Conservation (phyloP, 1,140 invertebrate species). For the Papilio polyxenes region DNA sequence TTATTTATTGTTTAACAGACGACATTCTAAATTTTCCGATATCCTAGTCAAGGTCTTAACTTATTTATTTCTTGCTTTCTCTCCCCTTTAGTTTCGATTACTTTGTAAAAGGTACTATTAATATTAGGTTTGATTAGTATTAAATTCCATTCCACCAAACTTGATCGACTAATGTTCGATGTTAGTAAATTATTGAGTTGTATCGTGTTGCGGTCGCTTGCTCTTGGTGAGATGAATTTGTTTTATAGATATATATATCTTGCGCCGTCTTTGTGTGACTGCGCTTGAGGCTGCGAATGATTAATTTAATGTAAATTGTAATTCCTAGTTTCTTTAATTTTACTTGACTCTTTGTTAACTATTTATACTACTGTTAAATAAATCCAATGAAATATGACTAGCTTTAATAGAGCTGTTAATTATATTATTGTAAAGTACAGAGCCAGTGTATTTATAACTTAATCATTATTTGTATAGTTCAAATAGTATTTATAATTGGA, state of each 20-base stretch:
- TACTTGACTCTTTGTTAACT: constrained; percentile 77
- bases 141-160: constrained; percentile 70
- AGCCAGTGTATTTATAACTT: constrained; percentile 78
- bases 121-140: constrained; percentile 66
- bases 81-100: constrained; percentile 68
- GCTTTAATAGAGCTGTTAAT: constrained; percentile 78
- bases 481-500: constrained; percentile 76
- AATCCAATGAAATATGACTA: constrained; percentile 74
- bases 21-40: constrained; percentile 75
- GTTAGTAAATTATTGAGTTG: constrained; percentile 69
- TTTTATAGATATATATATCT: constrained; percentile 47
- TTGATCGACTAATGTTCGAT: constrained; percentile 52
- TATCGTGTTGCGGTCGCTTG: constrained; percentile 54
- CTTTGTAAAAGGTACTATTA: constrained; percentile 67
- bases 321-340: constrained; percentile 73
- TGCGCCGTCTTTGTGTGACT: constrained; percentile 35
- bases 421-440: constrained; percentile 77
- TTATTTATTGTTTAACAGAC: constrained; percentile 70
- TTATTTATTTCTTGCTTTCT: constrained; percentile 71
- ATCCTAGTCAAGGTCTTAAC: constrained; percentile 77
- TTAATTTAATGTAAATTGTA: constrained; percentile 66
- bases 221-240: constrained; percentile 48
- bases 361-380: constrained; percentile 77
- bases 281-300: constrained; percentile 48
- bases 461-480: constrained; percentile 80